A percentile compares a stretch with the other conserved stretches of the same genome.
Evolutionary conservation across 2,888 invertebrate species (phyloP).

Genomic region (Xestobium rufovillosum): DNA sequence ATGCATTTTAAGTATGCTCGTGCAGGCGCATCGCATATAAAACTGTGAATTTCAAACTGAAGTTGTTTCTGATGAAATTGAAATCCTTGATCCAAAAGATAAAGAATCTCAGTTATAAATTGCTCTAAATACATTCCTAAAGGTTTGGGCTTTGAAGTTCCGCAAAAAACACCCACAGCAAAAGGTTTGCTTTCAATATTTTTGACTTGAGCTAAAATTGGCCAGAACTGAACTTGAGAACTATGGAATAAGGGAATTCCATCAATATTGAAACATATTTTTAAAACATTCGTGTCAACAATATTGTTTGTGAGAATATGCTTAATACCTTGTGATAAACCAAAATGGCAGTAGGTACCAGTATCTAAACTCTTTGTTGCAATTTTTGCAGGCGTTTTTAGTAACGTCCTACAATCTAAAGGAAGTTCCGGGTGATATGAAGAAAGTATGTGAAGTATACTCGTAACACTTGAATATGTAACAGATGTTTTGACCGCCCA

Average conservation of each 20-base stretch:
- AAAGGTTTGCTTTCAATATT: too few relatives aligned
- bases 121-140: conserved; percentile 18
- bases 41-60: too few relatives aligned
- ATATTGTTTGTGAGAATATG: neutral
- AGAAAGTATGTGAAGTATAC: conserved; percentile 16
- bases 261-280: conserved; percentile 18
- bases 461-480: conserved; percentile 9
- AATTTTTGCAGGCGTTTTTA: conserved; percentile 14
- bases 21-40: too few relatives aligned
- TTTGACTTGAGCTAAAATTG: conserved; percentile 16
- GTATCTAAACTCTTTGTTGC: conserved; percentile 11
- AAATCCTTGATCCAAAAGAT: too few relatives aligned
- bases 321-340: conserved; percentile 14
- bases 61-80: too few relatives aligned
- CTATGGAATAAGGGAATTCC: conserved; percentile 17
- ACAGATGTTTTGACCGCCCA: conserved; percentile 9
- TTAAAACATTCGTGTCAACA: conserved; percentile 5
- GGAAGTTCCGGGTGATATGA: conserved; percentile 17
- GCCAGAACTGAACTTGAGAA: conserved; percentile 14
- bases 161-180: conserved; percentile 19
- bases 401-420: conserved; percentile 15
- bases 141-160: conserved; percentile 19
- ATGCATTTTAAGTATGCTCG: too few relatives aligned
- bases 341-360: conserved; percentile 17
- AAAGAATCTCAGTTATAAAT: conserved; percentile 20